Percentiles rank a stretch among this genome's conserved stretches.
These are phyloP conservation scores for Pristionchus fissidentatus DNA, from an alignment of 2,888 invertebrate species.

Conservation along the genomic window DNA sequence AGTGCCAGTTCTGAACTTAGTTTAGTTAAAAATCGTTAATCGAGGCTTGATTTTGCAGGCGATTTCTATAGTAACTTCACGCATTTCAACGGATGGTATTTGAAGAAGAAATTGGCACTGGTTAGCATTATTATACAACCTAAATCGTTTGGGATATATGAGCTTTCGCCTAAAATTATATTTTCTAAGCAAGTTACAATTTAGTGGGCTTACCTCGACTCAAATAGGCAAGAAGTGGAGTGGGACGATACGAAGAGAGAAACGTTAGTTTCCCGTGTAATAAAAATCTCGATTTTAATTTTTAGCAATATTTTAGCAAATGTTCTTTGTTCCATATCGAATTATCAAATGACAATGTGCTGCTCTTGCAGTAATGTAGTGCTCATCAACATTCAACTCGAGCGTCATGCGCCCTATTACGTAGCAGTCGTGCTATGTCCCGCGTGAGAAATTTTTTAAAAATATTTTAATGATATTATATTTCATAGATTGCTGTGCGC, in stretches of 20 bases:
- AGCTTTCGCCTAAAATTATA: too few species aligned
- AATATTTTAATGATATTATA: too few species aligned
- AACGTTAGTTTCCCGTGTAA: neutral
- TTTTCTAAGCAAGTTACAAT: too few species aligned
- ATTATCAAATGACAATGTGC: neutral
- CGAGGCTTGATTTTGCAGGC: too few species aligned
- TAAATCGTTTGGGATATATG: too few species aligned
- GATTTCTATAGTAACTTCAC: neutral
- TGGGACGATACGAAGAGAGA: neutral
- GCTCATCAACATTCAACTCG: too few species aligned
- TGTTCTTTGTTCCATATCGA: neutral
- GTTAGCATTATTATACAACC: neutral
- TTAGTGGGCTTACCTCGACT: neutral
- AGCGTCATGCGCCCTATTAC: too few species aligned
- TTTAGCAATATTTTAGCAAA: neutral
- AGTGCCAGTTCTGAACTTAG: neutral
- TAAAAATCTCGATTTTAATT: neutral
- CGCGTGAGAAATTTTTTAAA: too few species aligned
- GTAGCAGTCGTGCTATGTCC: too few species aligned
- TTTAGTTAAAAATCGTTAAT: neutral
- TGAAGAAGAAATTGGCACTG: neutral
- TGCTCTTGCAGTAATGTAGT: neutral
- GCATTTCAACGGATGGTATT: neutral
- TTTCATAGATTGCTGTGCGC: too few species aligned
- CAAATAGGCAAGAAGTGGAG: neutral